These are phyloP conservation scores for Danaus melanippus DNA, from an alignment of 1,140 invertebrate species.

Conservation along the genomic window DNA sequence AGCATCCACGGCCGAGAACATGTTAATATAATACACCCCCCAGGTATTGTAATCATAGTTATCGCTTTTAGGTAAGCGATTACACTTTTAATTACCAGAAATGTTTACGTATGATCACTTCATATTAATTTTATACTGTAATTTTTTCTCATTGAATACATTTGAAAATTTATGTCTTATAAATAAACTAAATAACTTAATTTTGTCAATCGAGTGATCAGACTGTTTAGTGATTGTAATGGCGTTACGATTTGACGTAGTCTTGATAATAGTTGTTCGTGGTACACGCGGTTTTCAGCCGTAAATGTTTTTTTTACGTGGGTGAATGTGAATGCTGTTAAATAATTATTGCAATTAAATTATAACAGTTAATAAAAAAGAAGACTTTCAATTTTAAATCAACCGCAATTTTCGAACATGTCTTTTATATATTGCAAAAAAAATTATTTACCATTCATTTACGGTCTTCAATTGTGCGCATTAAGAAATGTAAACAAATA, in stretches of 20 bases:
- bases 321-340: background rate
- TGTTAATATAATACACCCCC: conserved; percentile 51
- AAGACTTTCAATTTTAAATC: too few relatives aligned
- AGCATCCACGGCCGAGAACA: conserved; percentile 29
- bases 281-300: conserved; percentile 12
- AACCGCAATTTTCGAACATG: background rate
- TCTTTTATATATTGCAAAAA: background rate
- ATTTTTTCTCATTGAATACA: too few relatives aligned
- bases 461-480: conserved; percentile 13
- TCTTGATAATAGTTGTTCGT: conserved; percentile 43
- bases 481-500: conserved; percentile 17
- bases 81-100: too few relatives aligned
- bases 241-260: conserved; percentile 37
- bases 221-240: conserved; percentile 10
- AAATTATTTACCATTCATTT: conserved; percentile 5
- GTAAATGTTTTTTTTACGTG: conserved; percentile 4
- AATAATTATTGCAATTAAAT: background rate
- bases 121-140: too few relatives aligned
- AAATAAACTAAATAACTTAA: too few relatives aligned
- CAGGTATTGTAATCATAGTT: conserved; percentile 35
- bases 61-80: background rate
- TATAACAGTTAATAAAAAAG: background rate
- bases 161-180: too few relatives aligned
- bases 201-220: background rate
- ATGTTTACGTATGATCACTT: too few relatives aligned